Base-by-base conservation (phyloP, 2,888 invertebrate genomes). In the Branchellion lobata region DNA sequence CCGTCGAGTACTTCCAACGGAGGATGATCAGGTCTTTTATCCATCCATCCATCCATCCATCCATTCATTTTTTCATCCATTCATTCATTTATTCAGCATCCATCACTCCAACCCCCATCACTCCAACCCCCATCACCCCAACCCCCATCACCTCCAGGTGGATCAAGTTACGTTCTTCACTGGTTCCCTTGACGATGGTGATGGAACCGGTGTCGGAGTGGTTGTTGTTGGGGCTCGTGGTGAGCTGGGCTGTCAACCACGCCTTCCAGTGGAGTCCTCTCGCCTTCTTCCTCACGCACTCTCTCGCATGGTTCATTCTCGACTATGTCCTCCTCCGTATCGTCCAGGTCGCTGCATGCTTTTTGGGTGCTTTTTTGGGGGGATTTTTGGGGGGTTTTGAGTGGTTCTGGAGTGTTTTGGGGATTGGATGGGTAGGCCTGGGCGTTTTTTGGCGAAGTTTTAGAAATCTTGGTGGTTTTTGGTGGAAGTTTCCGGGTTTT, bases 151-250 rank as follows among this genome's bases (percentile, higher is more conserved):
- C n/a, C n/a, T n/a, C 21, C 85, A 91, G 98, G 84, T 99, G 99
- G 99, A 94, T 95, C 78, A 95, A 97, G 86, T 89, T 99, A 72
- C 91, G 99, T 77, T 92, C 95, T 81, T 95, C 97, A 21, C 97
- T 99, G 95, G 90, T 97, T 82, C 98, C 99, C 0, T 91, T 92
- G 51, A 93, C 94, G 68, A 93, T 95, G 82, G 85, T 98, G 65
- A 89, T 97, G 82, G 99, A 99, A 88, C 99, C 98, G 0, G 89
- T 98, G 72, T 94, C 94, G 76, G 97, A 99, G 89, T 98, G 98
- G 87, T 90, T 99, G 89, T 91, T 97, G 36, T 91, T 95, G 65
- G 97, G 98, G 68, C 92, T 94, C n/a, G 91, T 93, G 85, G 93
- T 94, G 40, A 93, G 96, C 0, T 94, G 94, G 93, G 93, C 96